These are phyloP conservation scores for Chaetophractus vellerosus DNA, from an alignment of 2,797 vertebrate genomes.

Conservation along the genomic window DNA sequence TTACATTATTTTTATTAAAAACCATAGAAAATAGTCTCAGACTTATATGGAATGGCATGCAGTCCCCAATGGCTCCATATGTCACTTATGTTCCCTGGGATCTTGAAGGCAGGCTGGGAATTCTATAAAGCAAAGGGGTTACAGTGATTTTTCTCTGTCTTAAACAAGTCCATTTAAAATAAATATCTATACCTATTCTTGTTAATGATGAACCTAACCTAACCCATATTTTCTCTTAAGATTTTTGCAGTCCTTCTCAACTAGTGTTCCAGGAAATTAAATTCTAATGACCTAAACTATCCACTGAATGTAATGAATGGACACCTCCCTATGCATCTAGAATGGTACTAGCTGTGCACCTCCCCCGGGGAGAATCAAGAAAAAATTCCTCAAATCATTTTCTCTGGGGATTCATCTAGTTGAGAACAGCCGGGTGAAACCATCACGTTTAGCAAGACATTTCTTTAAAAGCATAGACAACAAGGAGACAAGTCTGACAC, in stretches of 20 bases:
- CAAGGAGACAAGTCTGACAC: slow-evolving; percentile 40
- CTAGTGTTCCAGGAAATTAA: slow-evolving; percentile 57
- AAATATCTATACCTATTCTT: not conserved
- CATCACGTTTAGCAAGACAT: not conserved
- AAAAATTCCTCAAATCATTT: slow-evolving; percentile 31
- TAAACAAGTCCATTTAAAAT: not conserved
- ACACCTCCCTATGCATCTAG: not conserved
- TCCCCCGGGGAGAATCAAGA: not conserved
- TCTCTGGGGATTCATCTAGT: not conserved
- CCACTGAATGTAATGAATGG: not conserved
- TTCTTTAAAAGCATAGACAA: slow-evolving; percentile 55
- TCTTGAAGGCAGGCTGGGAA: not conserved
- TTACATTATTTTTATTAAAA: slow-evolving; percentile 46
- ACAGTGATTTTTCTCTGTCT: not conserved
- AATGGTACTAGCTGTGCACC: not conserved
- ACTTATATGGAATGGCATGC: not conserved
- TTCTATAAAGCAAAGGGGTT: not conserved
- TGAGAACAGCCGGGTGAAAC: not conserved
- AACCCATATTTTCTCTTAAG: not conserved
- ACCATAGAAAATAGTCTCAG: not conserved
- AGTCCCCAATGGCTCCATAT: not conserved
- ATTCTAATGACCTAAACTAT: slow-evolving; percentile 42
- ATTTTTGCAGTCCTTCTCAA: not conserved
- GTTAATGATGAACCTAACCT: not conserved
- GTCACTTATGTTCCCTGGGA: not conserved